A percentile compares a stretch with the other conserved stretches of the same genome.
Conservation (phyloP, 2,113 vertebrate species). For the Fregetta grallaria region DNA sequence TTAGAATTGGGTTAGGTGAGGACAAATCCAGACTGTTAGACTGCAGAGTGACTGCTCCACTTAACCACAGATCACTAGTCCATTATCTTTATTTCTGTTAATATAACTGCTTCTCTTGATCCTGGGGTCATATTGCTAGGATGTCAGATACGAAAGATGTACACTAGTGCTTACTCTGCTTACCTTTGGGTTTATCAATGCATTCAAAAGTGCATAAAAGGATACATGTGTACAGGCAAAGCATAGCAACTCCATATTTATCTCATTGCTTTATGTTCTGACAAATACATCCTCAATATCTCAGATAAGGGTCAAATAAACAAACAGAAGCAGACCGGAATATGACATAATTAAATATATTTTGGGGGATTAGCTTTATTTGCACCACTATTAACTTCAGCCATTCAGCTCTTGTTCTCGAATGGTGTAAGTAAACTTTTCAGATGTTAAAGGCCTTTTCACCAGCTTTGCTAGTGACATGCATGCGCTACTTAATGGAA, state of each 20-base stretch:
- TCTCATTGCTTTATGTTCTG: background rate
- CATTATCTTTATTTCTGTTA: background rate
- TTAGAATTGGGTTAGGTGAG: constrained; percentile 28
- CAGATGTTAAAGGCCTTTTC: background rate
- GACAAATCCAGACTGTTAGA: background rate
- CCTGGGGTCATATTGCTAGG: background rate
- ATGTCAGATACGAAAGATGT: background rate
- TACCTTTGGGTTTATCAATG: background rate
- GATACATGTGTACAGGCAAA: background rate
- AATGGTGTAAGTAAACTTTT: background rate
- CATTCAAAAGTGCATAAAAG: background rate
- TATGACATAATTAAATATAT: background rate
- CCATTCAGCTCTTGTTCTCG: background rate
- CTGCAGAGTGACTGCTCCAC: background rate
- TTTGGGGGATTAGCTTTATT: background rate
- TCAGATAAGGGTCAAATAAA: background rate
- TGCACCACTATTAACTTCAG: background rate
- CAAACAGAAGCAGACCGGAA: background rate
- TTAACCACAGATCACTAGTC: background rate
- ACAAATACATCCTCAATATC: background rate
- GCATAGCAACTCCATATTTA: background rate
- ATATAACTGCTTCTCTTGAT: background rate
- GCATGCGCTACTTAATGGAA: background rate
- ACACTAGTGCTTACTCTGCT: background rate
- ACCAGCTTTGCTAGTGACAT: background rate